phyloP scores from a whole-genome alignment of 2,888 invertebrate genomes.

The Cacoxenus indagator region DNA sequence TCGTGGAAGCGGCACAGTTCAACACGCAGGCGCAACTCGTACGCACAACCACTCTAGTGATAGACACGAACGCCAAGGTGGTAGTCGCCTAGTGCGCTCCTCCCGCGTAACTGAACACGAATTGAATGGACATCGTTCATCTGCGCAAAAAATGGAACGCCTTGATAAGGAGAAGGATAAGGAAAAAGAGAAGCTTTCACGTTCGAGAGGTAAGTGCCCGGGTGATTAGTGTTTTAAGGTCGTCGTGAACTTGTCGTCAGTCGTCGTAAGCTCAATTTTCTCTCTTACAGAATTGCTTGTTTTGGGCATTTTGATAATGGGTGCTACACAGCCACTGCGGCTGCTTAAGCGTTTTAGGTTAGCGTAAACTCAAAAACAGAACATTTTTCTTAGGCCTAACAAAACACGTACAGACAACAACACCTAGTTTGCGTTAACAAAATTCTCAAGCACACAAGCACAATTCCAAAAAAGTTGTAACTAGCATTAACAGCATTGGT shows the following conservation, averaged over 20 bases:
- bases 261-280: slow-evolving; percentile 19
- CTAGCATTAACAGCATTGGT: background rate
- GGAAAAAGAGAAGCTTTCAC: slow-evolving; percentile 53
- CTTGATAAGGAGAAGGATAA: slow-evolving; percentile 48
- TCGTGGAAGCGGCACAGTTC: slow-evolving; percentile 23
- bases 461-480: background rate
- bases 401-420: slow-evolving; percentile 3
- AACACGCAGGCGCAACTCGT: background rate
- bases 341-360: slow-evolving; percentile 62
- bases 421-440: background rate
- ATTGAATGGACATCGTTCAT: slow-evolving; percentile 31
- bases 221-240: background rate
- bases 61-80: slow-evolving; percentile 29
- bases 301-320: slow-evolving; percentile 65
- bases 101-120: slow-evolving; percentile 50
- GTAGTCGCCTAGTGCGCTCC: slow-evolving; percentile 47
- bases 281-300: slow-evolving; percentile 61
- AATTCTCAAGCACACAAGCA: slow-evolving; percentile 4
- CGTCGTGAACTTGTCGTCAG: background rate
- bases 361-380: slow-evolving; percentile 32
- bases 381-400: background rate
- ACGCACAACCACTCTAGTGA: slow-evolving; percentile 10
- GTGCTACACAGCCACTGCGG: slow-evolving; percentile 63
- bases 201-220: slow-evolving; percentile 53
- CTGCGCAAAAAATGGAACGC: slow-evolving; percentile 44